Evolutionary conservation across 2,113 vertebrate species (phyloP).

Genomic region (Varanus komodoensis): DNA sequence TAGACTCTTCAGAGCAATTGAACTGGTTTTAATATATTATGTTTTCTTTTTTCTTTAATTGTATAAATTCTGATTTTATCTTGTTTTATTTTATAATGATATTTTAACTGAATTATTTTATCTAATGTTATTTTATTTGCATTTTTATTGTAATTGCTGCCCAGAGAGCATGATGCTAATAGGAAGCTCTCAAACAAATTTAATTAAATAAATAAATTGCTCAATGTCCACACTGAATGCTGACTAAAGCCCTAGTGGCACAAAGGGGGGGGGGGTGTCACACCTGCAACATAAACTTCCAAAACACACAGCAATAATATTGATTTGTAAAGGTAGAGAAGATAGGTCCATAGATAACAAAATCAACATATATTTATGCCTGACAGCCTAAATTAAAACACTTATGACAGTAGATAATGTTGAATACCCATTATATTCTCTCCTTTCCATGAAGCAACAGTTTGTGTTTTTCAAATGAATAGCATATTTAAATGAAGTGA

Average conservation of each 20-base stretch:
- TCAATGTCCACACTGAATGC: background rate
- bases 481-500: slow-evolving; percentile 78
- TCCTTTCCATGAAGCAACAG: slow-evolving; percentile 74
- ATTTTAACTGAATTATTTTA: too few relatives aligned
- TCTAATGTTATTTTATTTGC: too few relatives aligned
- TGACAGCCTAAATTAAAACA: slow-evolving; percentile 71
- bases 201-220: background rate
- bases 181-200: too few relatives aligned
- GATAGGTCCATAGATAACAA: background rate
- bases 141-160: too few relatives aligned
- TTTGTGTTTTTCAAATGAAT: slow-evolving; percentile 81
- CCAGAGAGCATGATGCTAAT: too few relatives aligned
- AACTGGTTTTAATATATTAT: too few relatives aligned
- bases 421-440: slow-evolving; percentile 75
- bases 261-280: background rate
- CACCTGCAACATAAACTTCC: background rate
- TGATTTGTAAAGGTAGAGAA: background rate
- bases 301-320: background rate
- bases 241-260: background rate
- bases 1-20: too few relatives aligned
- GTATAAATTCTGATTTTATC: too few relatives aligned
- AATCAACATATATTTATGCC: slow-evolving; percentile 57
- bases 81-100: too few relatives aligned
- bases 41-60: too few relatives aligned
- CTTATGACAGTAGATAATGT: slow-evolving; percentile 65